Evolutionary conservation across 2,888 invertebrate species (phyloP), one percentile per base, ranked within the genome.

Genomic region (Caenorhabditis doughertyi): DNA sequence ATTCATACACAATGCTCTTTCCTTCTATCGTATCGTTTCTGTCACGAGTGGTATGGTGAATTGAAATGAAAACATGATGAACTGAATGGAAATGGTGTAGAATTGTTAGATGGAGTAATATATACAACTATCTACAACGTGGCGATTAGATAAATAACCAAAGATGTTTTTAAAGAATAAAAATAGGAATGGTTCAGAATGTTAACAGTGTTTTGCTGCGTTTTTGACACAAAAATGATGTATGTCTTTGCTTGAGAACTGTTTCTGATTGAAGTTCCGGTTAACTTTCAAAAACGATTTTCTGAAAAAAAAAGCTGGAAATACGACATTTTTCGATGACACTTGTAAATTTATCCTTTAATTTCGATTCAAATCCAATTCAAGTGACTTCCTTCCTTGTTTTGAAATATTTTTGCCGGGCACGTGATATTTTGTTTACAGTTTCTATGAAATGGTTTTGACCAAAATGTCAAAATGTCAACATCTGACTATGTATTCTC

Each of bases 61-160:
- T 18, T 27, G n/a, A 29, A 27, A 47, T 55, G 39, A 74, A 64
- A 64, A 64, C 53, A n/a, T n/a, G n/a, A 64, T 44, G 44, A 44
- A 49, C 49, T 25, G 18, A 35, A 21, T 8, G 11, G 16, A 2
- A 23, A 21, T 62, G 9, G 32, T 51, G 51, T 64, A 18, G 18
- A 35, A 35, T 72, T 62, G 62, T 51, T n/a, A 55, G 13, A 27
- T 55, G n/a, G 18, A 51, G 51, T 35, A 25, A 35, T 25, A 62
- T 53, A n/a, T n/a, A n/a, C n/a, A n/a, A n/a, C n/a, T n/a, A n/a
- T n/a, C 74, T 74, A 74, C 74, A 65, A 8, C 49, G 74, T 74
- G 74, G 74, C 74, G 47, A 39, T 49, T 16, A 49, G 39, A 62
- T 62, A 72, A 25, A 51, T 23, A 70, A 27, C n/a, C 32, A 27